phyloP scores from a whole-genome alignment of 2,797 vertebrate genomes.

The Xerus rutilus region DNA sequence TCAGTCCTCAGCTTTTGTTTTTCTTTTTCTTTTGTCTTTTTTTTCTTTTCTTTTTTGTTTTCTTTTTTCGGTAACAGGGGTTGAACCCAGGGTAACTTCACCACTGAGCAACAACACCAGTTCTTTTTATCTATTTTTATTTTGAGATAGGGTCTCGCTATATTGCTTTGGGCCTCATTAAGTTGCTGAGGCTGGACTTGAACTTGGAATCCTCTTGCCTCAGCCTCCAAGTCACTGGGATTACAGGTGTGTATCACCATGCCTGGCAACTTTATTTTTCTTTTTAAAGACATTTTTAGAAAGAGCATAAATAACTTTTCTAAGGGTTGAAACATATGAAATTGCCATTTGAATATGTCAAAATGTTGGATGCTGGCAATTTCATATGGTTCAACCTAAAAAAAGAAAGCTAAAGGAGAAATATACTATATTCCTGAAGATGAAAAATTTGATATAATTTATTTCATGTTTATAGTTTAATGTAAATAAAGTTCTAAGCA shows the following conservation, averaged over 20 bases:
- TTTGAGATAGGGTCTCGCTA: not conserved
- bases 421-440: constrained; percentile 15
- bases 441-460: not conserved
- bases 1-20: not conserved
- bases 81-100: too few relatives aligned
- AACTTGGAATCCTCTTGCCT: not conserved
- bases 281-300: not conserved
- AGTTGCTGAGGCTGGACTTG: not conserved
- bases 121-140: too few relatives aligned
- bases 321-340: constrained; percentile 32
- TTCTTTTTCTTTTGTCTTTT: too few relatives aligned
- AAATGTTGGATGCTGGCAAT: not conserved
- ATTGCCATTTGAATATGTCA: constrained; percentile 11
- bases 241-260: too few relatives aligned
- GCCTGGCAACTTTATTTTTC: not conserved
- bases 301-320: constrained; percentile 39
- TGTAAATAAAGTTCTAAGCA: not conserved
- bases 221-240: not conserved
- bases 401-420: constrained; percentile 40
- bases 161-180: not conserved
- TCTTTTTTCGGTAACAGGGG: too few relatives aligned
- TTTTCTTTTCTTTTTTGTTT: not conserved
- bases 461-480: not conserved
- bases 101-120: too few relatives aligned
- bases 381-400: constrained; percentile 35